Evolutionary conservation across 2,113 vertebrate genomes (phyloP).

Genomic region (Melanotaenia duboulayi): DNA sequence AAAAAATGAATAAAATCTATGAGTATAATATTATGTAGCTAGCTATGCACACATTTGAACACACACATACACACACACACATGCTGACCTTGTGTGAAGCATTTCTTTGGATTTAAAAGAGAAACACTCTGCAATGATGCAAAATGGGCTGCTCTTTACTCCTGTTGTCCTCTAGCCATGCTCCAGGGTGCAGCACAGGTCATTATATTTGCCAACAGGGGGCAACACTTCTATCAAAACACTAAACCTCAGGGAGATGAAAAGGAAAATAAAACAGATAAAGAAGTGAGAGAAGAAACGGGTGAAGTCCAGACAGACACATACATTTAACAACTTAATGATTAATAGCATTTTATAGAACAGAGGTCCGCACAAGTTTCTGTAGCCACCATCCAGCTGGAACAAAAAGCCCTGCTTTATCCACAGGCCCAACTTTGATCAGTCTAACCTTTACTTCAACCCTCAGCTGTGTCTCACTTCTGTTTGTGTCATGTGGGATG

Average conservation of each 20-base stretch:
- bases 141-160: constrained; percentile 82
- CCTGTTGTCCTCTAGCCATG: constrained; percentile 74
- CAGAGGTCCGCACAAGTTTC: constrained; percentile 4
- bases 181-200: constrained; percentile 77
- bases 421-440: constrained; percentile 17
- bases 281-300: background rate
- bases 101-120: constrained; percentile 37
- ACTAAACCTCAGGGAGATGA: constrained; percentile 76
- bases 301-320: background rate
- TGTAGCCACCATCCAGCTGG: constrained; percentile 5
- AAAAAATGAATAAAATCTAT: too few species aligned
- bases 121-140: constrained; percentile 78
- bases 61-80: constrained; percentile 11
- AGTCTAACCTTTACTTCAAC: background rate
- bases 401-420: constrained; percentile 31
- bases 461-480: background rate
- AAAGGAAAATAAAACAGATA: constrained; percentile 18
- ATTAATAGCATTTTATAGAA: constrained; percentile 4
- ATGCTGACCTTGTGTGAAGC: constrained; percentile 77
- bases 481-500: background rate
- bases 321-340: background rate
- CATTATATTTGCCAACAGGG: constrained; percentile 84
- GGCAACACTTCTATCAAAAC: constrained; percentile 80
- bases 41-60: background rate
- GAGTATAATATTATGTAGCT: too few species aligned